phyloP scores from a whole-genome alignment of 2,113 vertebrate genomes.

The Syngnathus scovelli region DNA sequence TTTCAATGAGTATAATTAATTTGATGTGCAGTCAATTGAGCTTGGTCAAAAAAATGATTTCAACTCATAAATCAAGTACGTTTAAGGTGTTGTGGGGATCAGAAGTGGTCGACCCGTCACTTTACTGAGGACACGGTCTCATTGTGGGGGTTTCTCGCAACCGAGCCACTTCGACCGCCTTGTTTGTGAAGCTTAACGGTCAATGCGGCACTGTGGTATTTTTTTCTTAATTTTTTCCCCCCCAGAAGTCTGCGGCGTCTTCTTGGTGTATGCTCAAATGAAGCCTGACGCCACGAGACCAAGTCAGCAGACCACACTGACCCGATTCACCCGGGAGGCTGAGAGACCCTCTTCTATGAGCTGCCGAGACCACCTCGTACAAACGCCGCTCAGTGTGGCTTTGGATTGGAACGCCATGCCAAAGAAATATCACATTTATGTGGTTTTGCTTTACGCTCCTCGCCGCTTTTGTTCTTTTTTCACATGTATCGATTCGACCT shows the following conservation, averaged over 20 bases:
- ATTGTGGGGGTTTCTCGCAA: slow-evolving; percentile 42
- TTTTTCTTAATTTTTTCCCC: neutral
- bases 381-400: slow-evolving; percentile 26
- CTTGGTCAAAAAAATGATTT: neutral
- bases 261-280: slow-evolving; percentile 51
- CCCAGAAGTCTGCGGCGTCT: slow-evolving; percentile 49
- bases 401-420: neutral
- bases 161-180: slow-evolving; percentile 36
- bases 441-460: neutral
- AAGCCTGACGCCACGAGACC: slow-evolving; percentile 58
- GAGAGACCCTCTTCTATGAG: slow-evolving; percentile 18
- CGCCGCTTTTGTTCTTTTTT: neutral
- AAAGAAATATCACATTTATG: neutral
- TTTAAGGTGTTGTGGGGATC: slow-evolving; percentile 2
- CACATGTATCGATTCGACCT: neutral
- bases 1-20: neutral
- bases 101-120: slow-evolving; percentile 22
- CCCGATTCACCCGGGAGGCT: slow-evolving; percentile 51
- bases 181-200: slow-evolving; percentile 47
- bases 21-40: neutral
- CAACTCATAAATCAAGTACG: neutral
- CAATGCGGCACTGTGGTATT: slow-evolving; percentile 68
- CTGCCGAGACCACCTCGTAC: slow-evolving; percentile 23
- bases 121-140: slow-evolving; percentile 37
- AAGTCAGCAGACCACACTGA: slow-evolving; percentile 65